Evolutionary conservation across 2,888 invertebrate genomes (phyloP), one percentile per base, ranked within the genome.

Genomic region (Scelioninae gen. 2): DNA sequence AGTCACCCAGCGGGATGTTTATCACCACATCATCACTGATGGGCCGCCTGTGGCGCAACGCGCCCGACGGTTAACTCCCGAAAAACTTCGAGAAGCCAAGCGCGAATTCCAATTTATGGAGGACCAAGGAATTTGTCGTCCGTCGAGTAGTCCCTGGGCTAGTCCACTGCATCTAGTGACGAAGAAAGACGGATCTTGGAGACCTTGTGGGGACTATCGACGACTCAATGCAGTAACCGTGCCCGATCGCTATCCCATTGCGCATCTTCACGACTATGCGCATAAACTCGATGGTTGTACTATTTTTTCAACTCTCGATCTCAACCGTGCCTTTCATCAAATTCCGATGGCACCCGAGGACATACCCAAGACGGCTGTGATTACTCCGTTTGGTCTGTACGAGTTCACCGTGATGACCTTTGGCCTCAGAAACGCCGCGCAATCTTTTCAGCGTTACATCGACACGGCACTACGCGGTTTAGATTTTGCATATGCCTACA

Each of bases 401-500:
- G 65, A 67, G 10, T 41, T 70, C 33, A 2, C 9, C 5, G 45
- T 35, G 1, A 71, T 64, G 63, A 71, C 78, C 0, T 82, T 80
- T 19, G 82, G 80, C 0, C 45, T 82, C 1, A 67, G 76, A 2
- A 72, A 76, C 28, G 57, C 55, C 0, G 37, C 52, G 4, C 52
- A 52, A 22, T 37, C 52, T 0, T 52, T 37, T 7, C 52, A 52
- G 11, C 18, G 52, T 0, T 52, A 19, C 9, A 19, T 50, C 0
- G 48, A 50, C n/a, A 6, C n/a, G 7, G 48, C 33, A 2, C 6
- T 33, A 1, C 31, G 33, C 0, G 48, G 33, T 1, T 11, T 50
- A 5, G 16, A 31, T 13, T 52, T 52, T 19, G 15, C 15, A 2
- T 52, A 13, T 13, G 31, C 13, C 0, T 50, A 50, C 18, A 11